These are phyloP conservation scores for Poeciliopsis retropinna DNA, from an alignment of 2,113 vertebrate genomes.

Conservation along the genomic window DNA sequence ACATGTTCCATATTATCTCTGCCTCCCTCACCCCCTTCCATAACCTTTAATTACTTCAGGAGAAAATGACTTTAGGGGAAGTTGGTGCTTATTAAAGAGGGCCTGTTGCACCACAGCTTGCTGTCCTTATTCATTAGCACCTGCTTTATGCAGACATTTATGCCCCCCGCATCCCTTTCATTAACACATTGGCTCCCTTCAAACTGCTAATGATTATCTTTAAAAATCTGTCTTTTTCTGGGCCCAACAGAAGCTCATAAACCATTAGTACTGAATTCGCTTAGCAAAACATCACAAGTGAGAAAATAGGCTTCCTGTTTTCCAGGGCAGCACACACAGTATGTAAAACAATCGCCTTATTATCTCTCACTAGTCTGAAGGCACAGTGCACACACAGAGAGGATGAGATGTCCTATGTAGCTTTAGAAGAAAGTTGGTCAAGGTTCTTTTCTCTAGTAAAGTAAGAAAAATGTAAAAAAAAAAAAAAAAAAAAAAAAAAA, in stretches of 20 bases:
- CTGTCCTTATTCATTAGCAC: slow-evolving; percentile 58
- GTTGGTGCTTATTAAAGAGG: slow-evolving; percentile 47
- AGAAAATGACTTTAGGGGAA: slow-evolving; percentile 42
- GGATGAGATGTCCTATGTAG: not conserved
- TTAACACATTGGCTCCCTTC: slow-evolving; percentile 49
- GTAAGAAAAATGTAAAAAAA: too few relatives aligned
- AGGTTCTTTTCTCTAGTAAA: not conserved
- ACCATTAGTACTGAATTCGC: not conserved
- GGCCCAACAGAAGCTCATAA: not conserved
- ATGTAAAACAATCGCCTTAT: not conserved
- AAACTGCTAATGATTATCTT: slow-evolving; percentile 7
- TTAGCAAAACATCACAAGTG: not conserved
- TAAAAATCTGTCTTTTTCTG: not conserved
- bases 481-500: not conserved
- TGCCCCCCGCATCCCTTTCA: slow-evolving; percentile 44
- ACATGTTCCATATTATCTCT: not conserved
- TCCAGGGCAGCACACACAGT: not conserved
- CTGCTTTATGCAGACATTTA: slow-evolving; percentile 36
- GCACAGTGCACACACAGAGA: not conserved
- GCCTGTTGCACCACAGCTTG: slow-evolving; percentile 16
- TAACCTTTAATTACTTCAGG: slow-evolving; percentile 37
- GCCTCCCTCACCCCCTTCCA: not conserved
- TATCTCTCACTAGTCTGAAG: not conserved
- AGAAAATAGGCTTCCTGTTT: not conserved
- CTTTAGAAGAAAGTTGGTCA: not conserved